Evolutionary conservation across 2,888 invertebrate genomes (phyloP).

Genomic region (Ctena decussata): DNA sequence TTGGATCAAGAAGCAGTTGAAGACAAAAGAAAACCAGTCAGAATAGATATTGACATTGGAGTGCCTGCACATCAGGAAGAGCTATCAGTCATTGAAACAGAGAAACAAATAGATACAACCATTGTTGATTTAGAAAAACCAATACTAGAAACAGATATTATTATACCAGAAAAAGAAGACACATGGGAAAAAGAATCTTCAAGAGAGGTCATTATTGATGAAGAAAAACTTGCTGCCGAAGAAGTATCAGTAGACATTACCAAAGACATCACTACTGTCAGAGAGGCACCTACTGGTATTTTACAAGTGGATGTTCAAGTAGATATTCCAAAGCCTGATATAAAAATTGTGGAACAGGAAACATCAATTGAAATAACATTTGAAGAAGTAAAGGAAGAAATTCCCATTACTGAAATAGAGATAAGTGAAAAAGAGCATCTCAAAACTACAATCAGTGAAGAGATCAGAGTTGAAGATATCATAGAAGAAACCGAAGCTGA

Average conservation of each 20-base stretch:
- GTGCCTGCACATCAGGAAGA: neutral
- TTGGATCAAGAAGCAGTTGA: neutral
- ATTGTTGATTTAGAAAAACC: neutral
- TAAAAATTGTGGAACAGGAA: too few species aligned
- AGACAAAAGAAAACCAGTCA: conserved; percentile 12
- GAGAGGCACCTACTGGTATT: too few species aligned
- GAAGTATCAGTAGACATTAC: too few species aligned
- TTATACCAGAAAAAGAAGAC: neutral
- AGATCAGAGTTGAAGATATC: neutral
- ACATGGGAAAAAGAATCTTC: conserved; percentile 17
- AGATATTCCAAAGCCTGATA: too few species aligned
- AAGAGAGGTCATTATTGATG: neutral
- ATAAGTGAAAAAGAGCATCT: neutral
- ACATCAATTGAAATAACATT: too few species aligned
- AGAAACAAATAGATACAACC: neutral
- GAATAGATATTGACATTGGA: conserved; percentile 3
- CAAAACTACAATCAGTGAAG: neutral
- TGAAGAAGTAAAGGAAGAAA: neutral
- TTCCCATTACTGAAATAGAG: neutral
- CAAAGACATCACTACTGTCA: too few species aligned
- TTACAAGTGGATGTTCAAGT: too few species aligned
- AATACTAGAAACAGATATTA: neutral
- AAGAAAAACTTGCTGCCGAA: too few species aligned
- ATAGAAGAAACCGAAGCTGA: neutral
- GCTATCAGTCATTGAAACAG: neutral